These are phyloP conservation scores for Abrostola tripartita DNA, from an alignment of 2,888 invertebrate species.

Conservation along the genomic window DNA sequence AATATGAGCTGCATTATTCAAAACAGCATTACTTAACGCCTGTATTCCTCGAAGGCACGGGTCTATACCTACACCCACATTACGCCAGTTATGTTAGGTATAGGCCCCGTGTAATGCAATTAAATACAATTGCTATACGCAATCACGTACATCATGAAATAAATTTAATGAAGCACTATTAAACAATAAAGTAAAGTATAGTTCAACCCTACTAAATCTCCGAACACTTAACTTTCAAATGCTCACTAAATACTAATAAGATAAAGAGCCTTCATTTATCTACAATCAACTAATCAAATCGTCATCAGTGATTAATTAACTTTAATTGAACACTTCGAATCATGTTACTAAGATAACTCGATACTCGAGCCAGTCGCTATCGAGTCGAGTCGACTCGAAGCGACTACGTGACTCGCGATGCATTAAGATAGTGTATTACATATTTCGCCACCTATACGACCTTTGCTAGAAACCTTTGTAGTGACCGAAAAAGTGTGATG, in stretches of 20 bases:
- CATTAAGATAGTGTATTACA: conserved; percentile 79
- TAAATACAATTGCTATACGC: too few species aligned
- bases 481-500: conserved; percentile 41
- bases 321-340: conserved; percentile 66
- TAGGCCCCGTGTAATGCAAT: too few species aligned
- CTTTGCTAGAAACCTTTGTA: conserved; percentile 49
- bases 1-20: too few species aligned
- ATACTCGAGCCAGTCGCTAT: conserved; percentile 49
- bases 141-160: too few species aligned
- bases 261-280: conserved; percentile 54
- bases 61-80: too few species aligned
- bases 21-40: too few species aligned
- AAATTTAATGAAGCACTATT: neutral
- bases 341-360: conserved; percentile 59
- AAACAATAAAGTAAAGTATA: conserved; percentile 16
- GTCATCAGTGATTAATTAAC: conserved; percentile 68
- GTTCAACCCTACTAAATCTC: conserved; percentile 44
- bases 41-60: too few species aligned
- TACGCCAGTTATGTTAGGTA: too few species aligned
- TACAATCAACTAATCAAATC: conserved; percentile 58
- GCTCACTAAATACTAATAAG: conserved; percentile 53
- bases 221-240: conserved; percentile 53
- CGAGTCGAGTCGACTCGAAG: conserved; percentile 58
- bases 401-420: conserved; percentile 75
- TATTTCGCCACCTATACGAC: conserved; percentile 77